Conservation (phyloP, 1,140 invertebrate genomes). For the Leptopilina clavipes region DNA sequence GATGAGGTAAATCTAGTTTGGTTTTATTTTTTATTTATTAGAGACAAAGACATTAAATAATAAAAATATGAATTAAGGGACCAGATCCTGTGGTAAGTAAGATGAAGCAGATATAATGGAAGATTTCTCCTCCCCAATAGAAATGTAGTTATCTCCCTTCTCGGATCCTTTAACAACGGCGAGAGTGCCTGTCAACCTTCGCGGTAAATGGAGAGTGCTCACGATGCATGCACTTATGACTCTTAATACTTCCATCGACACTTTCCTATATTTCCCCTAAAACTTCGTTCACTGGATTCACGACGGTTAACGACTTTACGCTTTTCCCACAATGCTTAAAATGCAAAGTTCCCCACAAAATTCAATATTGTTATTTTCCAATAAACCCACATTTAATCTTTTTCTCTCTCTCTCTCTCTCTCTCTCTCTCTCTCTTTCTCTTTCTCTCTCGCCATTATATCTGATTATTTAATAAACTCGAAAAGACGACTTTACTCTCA, state of each 20-base stretch:
- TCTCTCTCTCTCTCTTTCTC: too few species aligned
- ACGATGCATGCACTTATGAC: slow-evolving; percentile 3
- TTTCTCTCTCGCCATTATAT: too few species aligned
- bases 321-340: slow-evolving; percentile 7
- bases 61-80: too few species aligned
- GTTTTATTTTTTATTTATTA: too few species aligned
- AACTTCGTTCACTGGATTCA: slow-evolving; percentile 1
- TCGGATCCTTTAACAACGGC: slow-evolving; percentile 2
- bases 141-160: not conserved
- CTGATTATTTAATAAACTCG: too few species aligned
- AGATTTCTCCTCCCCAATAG: not conserved
- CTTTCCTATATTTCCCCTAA: not conserved
- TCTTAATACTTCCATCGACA: slow-evolving; percentile 19
- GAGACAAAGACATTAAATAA: too few species aligned
- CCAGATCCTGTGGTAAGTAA: too few species aligned
- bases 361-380: not conserved
- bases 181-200: slow-evolving; percentile 21
- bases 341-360: not conserved
- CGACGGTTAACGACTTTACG: slow-evolving; percentile 1
- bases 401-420: too few species aligned
- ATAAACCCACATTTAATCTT: too few species aligned
- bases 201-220: slow-evolving; percentile 21
- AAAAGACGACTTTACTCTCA: too few species aligned
- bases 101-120: not conserved
- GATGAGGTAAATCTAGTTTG: too few species aligned